These are phyloP conservation scores for Morelia viridis DNA, from an alignment of 2,797 vertebrate species.

Conservation along the genomic window DNA sequence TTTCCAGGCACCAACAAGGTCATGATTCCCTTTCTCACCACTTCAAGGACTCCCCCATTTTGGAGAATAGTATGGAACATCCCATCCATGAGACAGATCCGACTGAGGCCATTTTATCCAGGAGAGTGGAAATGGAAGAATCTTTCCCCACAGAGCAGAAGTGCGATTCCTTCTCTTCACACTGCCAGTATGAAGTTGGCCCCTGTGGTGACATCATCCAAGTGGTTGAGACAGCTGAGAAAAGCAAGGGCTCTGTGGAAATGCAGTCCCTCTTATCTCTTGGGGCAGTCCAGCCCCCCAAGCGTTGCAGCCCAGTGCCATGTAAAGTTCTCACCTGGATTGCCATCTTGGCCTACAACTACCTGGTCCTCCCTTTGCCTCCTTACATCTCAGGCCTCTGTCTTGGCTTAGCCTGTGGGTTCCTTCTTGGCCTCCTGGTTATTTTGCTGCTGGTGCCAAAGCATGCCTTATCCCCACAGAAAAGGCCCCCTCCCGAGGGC, in stretches of 20 bases:
- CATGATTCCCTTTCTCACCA: conserved; percentile 60
- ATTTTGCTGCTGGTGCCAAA: conserved; percentile 75
- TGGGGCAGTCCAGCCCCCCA: accelerated
- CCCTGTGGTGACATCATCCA: conserved; percentile 76
- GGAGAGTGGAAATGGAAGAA: conserved; percentile 5
- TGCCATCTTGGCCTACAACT: conserved; percentile 80
- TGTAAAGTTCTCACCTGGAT: conserved; percentile 74
- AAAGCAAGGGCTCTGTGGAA: neutral
- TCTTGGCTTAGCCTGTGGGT: conserved; percentile 80
- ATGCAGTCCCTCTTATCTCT: accelerated
- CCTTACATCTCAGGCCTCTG: conserved; percentile 84
- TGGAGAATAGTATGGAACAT: conserved; percentile 40
- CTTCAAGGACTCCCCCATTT: conserved; percentile 49
- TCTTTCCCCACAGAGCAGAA: conserved; percentile 48
- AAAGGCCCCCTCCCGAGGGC: conserved; percentile 30
- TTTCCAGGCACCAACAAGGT: conserved; percentile 39
- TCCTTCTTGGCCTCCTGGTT: conserved; percentile 81
- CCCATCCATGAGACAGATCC: conserved; percentile 59
- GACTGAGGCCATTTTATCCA: conserved; percentile 37
- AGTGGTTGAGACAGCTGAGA: conserved; percentile 69
- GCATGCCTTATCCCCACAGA: conserved; percentile 10
- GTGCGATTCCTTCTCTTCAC: conserved; percentile 57
- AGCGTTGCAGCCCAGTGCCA: conserved; percentile 68
- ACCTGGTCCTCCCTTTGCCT: conserved; percentile 83
- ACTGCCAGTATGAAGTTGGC: conserved; percentile 74